Evolutionary conservation across 2,113 vertebrate species (phyloP).

Genomic region (Centropristis striata): DNA sequence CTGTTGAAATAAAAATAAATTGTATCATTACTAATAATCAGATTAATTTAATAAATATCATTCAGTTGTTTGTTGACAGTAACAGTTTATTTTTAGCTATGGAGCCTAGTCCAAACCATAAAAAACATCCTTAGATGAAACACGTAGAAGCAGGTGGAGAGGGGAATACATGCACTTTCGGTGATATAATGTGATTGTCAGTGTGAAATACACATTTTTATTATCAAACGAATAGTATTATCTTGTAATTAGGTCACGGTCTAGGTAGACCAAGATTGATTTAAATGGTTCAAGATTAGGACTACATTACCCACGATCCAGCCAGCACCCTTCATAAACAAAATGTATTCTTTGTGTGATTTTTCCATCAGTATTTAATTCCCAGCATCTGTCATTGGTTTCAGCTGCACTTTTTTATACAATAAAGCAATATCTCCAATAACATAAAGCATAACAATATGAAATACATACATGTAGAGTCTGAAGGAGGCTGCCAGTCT

Average conservation of each 20-base stretch:
- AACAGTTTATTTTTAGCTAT: too few relatives aligned
- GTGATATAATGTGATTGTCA: not conserved
- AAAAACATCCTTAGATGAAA: too few relatives aligned
- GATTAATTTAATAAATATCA: too few relatives aligned
- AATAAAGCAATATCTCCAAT: not conserved
- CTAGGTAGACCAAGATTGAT: not conserved
- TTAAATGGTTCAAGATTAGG: not conserved
- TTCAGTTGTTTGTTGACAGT: too few relatives aligned
- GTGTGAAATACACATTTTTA: too few relatives aligned
- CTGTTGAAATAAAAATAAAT: too few relatives aligned
- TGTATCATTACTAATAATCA: too few relatives aligned
- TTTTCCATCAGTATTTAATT: not conserved
- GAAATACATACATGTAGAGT: not conserved
- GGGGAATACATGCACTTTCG: too few relatives aligned
- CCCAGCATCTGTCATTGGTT: not conserved
- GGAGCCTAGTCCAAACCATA: too few relatives aligned
- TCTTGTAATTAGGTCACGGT: conserved; percentile 1
- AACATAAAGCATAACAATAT: not conserved
- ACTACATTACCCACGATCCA: not conserved
- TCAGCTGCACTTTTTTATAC: not conserved
- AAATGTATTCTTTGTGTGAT: not conserved
- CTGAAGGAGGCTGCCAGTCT: not conserved
- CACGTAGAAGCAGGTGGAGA: too few relatives aligned
- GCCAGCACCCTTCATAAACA: not conserved
- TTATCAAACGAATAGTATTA: not conserved